Percentiles rank a stretch among this genome's conserved stretches.
Evolutionary conservation across 1,140 invertebrate species (phyloP).

Genomic region (Aradophagus sp.): DNA sequence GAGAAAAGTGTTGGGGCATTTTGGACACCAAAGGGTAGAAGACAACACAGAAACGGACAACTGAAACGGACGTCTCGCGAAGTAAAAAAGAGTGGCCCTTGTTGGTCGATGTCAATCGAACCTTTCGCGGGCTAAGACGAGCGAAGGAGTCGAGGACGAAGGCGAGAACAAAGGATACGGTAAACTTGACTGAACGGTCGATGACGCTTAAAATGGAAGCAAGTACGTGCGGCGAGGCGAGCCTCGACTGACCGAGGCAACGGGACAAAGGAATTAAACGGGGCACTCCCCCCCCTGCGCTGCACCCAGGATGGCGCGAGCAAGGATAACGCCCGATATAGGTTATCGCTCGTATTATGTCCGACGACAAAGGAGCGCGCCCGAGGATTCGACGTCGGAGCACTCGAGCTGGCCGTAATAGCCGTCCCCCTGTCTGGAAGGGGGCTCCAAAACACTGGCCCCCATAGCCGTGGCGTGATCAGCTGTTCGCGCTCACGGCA

Average conservation of each 20-base stretch:
- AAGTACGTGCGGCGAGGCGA: slow-evolving; percentile 10
- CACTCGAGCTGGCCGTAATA: too few relatives aligned
- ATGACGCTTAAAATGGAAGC: slow-evolving; percentile 46
- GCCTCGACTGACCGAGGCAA: slow-evolving; percentile 1
- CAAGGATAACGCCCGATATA: slow-evolving; percentile 15
- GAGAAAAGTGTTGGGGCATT: too few relatives aligned
- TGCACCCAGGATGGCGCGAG: neutral
- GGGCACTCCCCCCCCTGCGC: neutral
- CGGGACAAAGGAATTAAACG: neutral
- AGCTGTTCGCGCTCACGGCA: slow-evolving; percentile 71
- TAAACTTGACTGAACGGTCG: slow-evolving; percentile 60
- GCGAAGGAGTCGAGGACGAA: slow-evolving; percentile 36
- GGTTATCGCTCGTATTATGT: slow-evolving; percentile 26
- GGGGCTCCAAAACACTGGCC: too few relatives aligned
- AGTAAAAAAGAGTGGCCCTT: slow-evolving; percentile 9
- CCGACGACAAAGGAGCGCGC: too few relatives aligned
- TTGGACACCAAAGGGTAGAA: too few relatives aligned
- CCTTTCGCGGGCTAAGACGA: slow-evolving; percentile 5
- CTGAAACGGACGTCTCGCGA: too few relatives aligned
- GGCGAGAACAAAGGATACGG: slow-evolving; percentile 62
- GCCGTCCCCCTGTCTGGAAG: too few relatives aligned
- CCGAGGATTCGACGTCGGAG: too few relatives aligned
- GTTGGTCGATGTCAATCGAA: neutral
- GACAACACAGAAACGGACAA: too few relatives aligned
- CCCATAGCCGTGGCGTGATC: too few relatives aligned